Conservation (phyloP, 2,113 vertebrate genomes). For the Silurus meridionalis region DNA sequence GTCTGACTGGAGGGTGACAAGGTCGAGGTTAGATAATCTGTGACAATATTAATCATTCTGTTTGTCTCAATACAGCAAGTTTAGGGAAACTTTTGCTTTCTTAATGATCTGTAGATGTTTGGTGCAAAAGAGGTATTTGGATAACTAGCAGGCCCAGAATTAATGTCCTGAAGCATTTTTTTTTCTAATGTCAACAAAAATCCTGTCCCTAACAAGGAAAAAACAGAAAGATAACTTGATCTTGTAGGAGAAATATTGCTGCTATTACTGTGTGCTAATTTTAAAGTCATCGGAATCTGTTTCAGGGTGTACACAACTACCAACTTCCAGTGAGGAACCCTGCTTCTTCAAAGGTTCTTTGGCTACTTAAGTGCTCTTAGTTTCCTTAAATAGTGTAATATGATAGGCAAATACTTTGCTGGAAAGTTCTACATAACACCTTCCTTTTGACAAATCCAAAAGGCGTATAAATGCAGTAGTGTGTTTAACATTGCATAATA, state of each 20-base stretch:
- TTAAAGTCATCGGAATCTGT: not conserved
- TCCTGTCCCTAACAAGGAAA: no score
- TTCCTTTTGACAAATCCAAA: not conserved
- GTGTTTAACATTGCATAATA: not conserved
- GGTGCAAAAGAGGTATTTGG: not conserved
- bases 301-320: not conserved
- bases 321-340: not conserved
- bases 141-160: not conserved
- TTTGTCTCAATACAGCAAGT: not conserved
- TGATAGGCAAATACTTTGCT: not conserved
- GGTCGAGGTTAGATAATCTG: not conserved
- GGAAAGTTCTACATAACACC: not conserved
- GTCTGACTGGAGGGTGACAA: not conserved
- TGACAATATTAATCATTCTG: conserved; percentile 3
- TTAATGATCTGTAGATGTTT: conserved; percentile 2
- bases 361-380: not conserved
- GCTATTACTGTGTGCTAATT: not conserved
- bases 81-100: not conserved
- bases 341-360: not conserved
- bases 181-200: not conserved
- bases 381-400: not conserved
- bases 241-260: no score
- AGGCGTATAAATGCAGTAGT: not conserved
- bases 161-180: not conserved
- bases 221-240: no score